Percentiles rank a stretch among this genome's conserved stretches.
Conservation (phyloP, 2,797 vertebrate genomes). For the Chaetodon trifasciatus region DNA sequence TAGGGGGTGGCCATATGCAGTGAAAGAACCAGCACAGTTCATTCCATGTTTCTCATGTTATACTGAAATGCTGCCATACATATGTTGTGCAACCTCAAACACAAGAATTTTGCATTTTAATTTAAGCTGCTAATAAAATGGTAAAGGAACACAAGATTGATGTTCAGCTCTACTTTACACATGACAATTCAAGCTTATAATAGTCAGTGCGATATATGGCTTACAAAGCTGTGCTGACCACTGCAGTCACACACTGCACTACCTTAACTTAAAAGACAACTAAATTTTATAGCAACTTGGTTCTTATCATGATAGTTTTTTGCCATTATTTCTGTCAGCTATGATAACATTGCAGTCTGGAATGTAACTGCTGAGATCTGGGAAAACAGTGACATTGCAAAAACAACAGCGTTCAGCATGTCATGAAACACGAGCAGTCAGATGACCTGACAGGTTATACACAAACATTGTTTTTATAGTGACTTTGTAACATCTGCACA, state of each 20-base stretch:
- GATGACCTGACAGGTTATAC: background rate
- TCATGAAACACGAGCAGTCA: background rate
- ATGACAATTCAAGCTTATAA: background rate
- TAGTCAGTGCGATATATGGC: background rate
- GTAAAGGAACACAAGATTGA: conserved; percentile 1
- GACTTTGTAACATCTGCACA: background rate
- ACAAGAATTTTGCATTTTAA: background rate
- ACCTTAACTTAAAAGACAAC: conserved; percentile 14
- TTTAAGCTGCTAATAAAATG: conserved; percentile 1
- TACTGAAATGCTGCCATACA: conserved; percentile 19
- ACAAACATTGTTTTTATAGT: background rate
- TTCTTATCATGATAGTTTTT: background rate
- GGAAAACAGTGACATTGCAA: background rate
- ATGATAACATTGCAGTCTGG: background rate
- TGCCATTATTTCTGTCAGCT: background rate
- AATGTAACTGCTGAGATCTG: background rate
- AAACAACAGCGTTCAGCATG: background rate
- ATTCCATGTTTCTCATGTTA: conserved; percentile 16
- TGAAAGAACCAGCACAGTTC: background rate
- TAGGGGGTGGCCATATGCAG: conserved; percentile 12
- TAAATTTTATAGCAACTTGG: background rate
- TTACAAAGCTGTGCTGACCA: background rate
- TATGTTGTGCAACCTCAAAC: conserved; percentile 8
- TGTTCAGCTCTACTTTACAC: background rate
- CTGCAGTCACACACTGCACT: background rate